phyloP scores from a whole-genome alignment of 2,113 vertebrate species.

The Tenrec ecaudatus region DNA sequence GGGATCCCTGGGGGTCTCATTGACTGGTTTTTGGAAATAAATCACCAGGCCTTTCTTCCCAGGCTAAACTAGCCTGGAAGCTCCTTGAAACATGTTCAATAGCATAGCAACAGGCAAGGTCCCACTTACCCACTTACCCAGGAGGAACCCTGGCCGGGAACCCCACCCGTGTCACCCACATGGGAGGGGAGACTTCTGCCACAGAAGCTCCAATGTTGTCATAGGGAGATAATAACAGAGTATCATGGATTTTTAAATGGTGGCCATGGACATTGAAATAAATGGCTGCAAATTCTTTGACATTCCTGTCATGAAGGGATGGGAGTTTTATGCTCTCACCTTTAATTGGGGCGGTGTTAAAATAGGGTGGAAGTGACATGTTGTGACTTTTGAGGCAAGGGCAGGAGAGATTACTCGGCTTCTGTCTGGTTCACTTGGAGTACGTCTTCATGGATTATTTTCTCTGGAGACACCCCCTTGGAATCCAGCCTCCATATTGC shows the following conservation, averaged over 20 bases:
- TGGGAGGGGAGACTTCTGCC: background rate
- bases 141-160: background rate
- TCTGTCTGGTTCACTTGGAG: background rate
- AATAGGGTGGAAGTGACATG: background rate
- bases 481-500: background rate
- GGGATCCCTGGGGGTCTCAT: background rate
- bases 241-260: background rate
- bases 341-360: background rate
- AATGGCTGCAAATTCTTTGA: conserved; percentile 26
- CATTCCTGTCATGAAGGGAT: background rate
- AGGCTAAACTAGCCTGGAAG: background rate
- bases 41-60: background rate
- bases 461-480: background rate
- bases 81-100: background rate
- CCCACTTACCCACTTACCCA: background rate
- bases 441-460: background rate
- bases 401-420: background rate
- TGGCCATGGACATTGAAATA: background rate
- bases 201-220: background rate
- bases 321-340: background rate
- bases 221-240: background rate
- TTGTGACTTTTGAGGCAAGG: background rate
- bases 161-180: background rate
- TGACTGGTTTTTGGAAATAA: background rate
- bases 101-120: background rate